Percentiles rank a stretch among this genome's conserved stretches.
Evolutionary conservation across 2,113 vertebrate species (phyloP).

Genomic region (Miniopterus natalensis): DNA sequence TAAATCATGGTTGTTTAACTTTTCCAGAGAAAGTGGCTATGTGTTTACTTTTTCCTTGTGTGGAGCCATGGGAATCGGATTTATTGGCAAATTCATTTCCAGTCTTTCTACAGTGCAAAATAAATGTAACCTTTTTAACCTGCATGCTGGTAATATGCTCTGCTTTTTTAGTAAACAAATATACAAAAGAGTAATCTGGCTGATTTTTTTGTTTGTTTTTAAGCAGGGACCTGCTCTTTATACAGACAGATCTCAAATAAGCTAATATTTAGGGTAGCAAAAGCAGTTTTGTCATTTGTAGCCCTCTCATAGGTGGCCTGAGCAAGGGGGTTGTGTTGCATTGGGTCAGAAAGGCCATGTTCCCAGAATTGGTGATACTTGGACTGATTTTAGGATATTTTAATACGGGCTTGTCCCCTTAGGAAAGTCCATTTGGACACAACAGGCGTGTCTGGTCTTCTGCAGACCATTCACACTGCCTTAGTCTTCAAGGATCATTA

Average conservation of each 20-base stretch:
- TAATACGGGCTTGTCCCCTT: neutral
- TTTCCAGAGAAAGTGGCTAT: constrained; percentile 47
- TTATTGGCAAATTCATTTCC: constrained; percentile 32
- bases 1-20: constrained; percentile 43
- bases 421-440: neutral
- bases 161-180: constrained; percentile 61
- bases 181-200: neutral
- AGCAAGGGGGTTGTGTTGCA: neutral
- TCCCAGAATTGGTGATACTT: neutral
- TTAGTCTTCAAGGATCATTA: neutral
- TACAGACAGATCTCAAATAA: neutral
- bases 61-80: neutral
- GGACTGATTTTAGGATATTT: neutral
- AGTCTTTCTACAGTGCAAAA: constrained; percentile 45
- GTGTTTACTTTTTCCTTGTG: constrained; percentile 4
- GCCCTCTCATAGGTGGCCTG: neutral
- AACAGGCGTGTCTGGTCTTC: neutral
- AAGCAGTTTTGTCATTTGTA: neutral
- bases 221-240: neutral
- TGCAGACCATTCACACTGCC: neutral
- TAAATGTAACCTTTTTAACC: constrained; percentile 56
- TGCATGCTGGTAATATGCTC: constrained; percentile 53
- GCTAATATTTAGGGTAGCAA: constrained; percentile 15
- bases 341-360: neutral
- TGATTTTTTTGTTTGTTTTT: constrained; percentile 11